Base-by-base conservation (phyloP, 2,113 vertebrate genomes). In the Rhynchopsitta pachyrhyncha region DNA sequence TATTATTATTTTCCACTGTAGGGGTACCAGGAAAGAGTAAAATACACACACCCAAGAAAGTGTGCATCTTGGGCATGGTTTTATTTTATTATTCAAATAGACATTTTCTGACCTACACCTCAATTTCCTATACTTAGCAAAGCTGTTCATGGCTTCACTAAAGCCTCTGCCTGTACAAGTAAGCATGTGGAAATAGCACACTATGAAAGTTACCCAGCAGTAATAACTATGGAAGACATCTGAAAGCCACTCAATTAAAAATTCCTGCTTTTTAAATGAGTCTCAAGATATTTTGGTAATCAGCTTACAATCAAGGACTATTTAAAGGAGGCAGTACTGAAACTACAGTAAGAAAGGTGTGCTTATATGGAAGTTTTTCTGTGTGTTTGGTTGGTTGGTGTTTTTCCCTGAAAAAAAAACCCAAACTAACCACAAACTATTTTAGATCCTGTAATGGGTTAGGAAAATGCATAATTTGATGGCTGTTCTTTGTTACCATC, bases 281-380 rank as follows among this genome's bases (percentile, higher is more conserved):
- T 59, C 6, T 0, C 19, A 25, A 28, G 27, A 44, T 50, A 78
- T 88, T 76, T 77, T 67, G 33, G 31, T 35, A 78, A 94, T 53
- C 18, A 2, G 50, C 25, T 86, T 66, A 82, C 1, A 0, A 49
- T 25, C 31, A 29, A 0, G 33, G 41, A 53, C 11, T 20, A 4
- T 59, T 73, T 66, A 69, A 69, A 77, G 25, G 37, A 83, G 20
- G 10, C 18, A 75, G 62, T 28, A 41, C 41, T 16, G 16, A 82
- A 62, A 37, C 23, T 23, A 68, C 42, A 52, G 17, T 50, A 86
- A 49, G 20, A 78, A 84, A 87, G 16, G 53, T 62, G 11, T 62
- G 60, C 29, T 27, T 41, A 24, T 13, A 28, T 11, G 12, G 31
- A 80, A 79, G 22, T 2, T 79, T 81, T 71, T 63, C 66, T 66